A percentile compares a stretch with the other conserved stretches of the same genome.
Conservation (phyloP, 1,140 invertebrate species). For the Proctacanthus coquilletti region DNA sequence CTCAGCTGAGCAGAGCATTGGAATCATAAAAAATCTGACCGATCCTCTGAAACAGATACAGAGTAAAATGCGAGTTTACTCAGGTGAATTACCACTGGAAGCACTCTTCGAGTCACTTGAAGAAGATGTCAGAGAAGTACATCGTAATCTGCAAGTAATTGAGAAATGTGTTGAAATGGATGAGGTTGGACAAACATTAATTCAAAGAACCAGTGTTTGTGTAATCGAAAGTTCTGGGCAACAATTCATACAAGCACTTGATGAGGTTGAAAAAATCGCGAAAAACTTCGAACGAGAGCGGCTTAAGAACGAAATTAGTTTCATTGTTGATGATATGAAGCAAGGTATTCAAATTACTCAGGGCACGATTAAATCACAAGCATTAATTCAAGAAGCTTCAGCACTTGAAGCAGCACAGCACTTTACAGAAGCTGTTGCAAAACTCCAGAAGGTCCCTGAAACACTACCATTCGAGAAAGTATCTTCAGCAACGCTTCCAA, state of each 20-base stretch:
- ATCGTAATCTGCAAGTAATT: constrained; percentile 43
- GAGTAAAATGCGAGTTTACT: constrained; percentile 34
- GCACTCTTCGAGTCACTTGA: constrained; percentile 38
- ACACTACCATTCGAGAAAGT: constrained; percentile 33
- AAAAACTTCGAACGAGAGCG: constrained; percentile 15
- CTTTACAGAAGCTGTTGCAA: constrained; percentile 27
- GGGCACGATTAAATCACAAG: constrained; percentile 34
- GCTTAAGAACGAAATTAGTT: constrained; percentile 28
- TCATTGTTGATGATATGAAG: constrained; percentile 32
- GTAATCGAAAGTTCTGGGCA: constrained; percentile 39
- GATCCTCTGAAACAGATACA: constrained; percentile 47
- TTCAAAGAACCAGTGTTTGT: constrained; percentile 44
- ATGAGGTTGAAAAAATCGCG: constrained; percentile 31
- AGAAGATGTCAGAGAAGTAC: constrained; percentile 40
- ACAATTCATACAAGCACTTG: constrained; percentile 35
- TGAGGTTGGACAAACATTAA: constrained; percentile 42
- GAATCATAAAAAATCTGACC: constrained; percentile 42
- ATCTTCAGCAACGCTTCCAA: constrained; percentile 32
- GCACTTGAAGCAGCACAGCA: constrained; percentile 33
- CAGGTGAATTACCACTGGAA: constrained; percentile 30
- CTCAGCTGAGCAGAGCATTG: constrained; percentile 43
- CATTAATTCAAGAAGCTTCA: constrained; percentile 32
- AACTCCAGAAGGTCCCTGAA: constrained; percentile 30
- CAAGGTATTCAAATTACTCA: constrained; percentile 34
- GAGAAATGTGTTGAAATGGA: constrained; percentile 51